Percentiles rank a stretch among this genome's conserved stretches.
These are phyloP conservation scores for Conomelus anceps DNA, from an alignment of 2,888 invertebrate genomes.

Conservation along the genomic window DNA sequence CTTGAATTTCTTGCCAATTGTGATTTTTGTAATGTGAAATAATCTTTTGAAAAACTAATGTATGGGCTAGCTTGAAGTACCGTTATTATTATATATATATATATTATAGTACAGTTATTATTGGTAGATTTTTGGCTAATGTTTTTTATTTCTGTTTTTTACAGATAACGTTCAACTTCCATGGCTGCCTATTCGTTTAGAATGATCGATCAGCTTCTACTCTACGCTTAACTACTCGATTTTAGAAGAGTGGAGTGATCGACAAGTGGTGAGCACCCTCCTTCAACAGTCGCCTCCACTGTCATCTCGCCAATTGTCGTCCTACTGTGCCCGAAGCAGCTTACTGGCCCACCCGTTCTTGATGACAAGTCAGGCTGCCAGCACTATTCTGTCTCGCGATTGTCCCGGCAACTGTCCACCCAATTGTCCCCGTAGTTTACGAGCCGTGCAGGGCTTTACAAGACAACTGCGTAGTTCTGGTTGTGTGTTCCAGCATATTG, in stretches of 20 bases:
- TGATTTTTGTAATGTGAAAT: too few relatives aligned
- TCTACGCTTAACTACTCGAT: background rate
- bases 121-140: background rate
- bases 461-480: background rate
- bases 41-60: too few relatives aligned
- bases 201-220: background rate
- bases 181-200: background rate
- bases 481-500: constrained; percentile 10
- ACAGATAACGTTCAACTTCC: background rate
- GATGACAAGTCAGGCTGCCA: constrained; percentile 25
- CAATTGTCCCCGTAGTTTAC: background rate
- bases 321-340: background rate
- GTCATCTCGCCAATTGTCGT: background rate
- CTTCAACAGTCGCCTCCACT: too few relatives aligned
- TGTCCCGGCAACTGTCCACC: background rate
- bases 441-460: background rate
- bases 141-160: background rate
- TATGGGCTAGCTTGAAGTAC: too few relatives aligned
- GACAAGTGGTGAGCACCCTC: too few relatives aligned
- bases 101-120: too few relatives aligned
- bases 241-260: too few relatives aligned
- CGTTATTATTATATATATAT: too few relatives aligned
- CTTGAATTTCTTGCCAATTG: too few relatives aligned
- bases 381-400: constrained; percentile 1
- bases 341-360: constrained; percentile 27